phyloP scores from a whole-genome alignment of 2,888 invertebrate genomes.

The Pandemis cinnamomeana region DNA sequence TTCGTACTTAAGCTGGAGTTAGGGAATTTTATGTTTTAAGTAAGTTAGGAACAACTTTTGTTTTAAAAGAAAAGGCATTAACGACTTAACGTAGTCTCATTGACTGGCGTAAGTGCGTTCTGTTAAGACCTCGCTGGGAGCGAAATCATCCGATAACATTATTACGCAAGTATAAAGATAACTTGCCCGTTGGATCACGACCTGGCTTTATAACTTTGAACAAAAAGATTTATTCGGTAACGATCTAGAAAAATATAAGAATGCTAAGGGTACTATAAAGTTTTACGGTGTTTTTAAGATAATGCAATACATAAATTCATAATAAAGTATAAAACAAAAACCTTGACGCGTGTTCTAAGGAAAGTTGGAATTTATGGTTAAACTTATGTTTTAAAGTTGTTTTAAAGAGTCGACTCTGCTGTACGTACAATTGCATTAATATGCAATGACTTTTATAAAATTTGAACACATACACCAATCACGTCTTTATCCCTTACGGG shows the following conservation, averaged over 20 bases:
- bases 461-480: not conserved
- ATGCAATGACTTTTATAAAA: not conserved
- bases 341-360: not conserved
- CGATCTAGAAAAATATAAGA: not conserved
- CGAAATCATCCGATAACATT: constrained; percentile 13
- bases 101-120: constrained; percentile 18
- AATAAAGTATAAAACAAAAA: not conserved
- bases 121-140: constrained; percentile 9
- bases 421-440: not conserved
- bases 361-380: not conserved
- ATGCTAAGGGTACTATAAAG: not conserved
- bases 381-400: not conserved
- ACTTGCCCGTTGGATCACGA: constrained; percentile 8
- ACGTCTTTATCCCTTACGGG: too few species aligned
- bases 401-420: not conserved
- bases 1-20: constrained; percentile 31
- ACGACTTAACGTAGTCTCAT: constrained; percentile 25
- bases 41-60: constrained; percentile 31
- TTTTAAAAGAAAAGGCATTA: constrained; percentile 39
- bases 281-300: not conserved
- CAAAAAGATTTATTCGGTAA: constrained; percentile 1
- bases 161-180: constrained; percentile 22
- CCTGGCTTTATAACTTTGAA: constrained; percentile 2
- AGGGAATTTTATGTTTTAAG: constrained; percentile 23
- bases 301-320: not conserved